These are phyloP conservation scores for Mellilla xanthometata DNA, from an alignment of 2,888 invertebrate genomes.

Conservation along the genomic window DNA sequence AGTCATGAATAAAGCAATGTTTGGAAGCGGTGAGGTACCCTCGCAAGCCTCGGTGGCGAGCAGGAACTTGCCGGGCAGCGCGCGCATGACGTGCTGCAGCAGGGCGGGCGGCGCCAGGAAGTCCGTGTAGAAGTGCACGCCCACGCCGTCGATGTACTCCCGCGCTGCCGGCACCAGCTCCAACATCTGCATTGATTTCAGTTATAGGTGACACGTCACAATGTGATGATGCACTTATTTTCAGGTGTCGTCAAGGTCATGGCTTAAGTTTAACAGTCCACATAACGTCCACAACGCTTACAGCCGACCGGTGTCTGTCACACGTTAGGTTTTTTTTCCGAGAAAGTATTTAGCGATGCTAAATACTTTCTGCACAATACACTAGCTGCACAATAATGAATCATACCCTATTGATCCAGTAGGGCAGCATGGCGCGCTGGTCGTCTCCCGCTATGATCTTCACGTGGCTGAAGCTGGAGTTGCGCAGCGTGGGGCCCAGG, in stretches of 20 bases:
- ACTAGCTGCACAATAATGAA: too few relatives aligned
- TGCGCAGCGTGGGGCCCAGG: slow-evolving; percentile 88
- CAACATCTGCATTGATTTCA: slow-evolving; percentile 66
- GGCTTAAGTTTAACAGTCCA: too few relatives aligned
- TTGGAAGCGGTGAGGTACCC: slow-evolving; percentile 56
- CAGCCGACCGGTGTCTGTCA: too few relatives aligned
- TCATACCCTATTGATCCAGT: slow-evolving; percentile 84
- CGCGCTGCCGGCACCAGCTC: slow-evolving; percentile 59
- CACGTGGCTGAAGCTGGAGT: slow-evolving; percentile 79
- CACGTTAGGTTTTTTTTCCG: too few relatives aligned
- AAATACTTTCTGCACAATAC: too few relatives aligned
- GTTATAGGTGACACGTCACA: too few relatives aligned
- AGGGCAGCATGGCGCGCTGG: slow-evolving; percentile 85
- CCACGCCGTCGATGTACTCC: slow-evolving; percentile 87
- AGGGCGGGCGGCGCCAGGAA: slow-evolving; percentile 73
- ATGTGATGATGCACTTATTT: too few relatives aligned
- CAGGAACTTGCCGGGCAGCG: slow-evolving; percentile 86
- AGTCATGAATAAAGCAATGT: too few relatives aligned
- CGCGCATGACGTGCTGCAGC: slow-evolving; percentile 79
- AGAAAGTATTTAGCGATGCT: too few relatives aligned
- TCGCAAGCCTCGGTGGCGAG: slow-evolving; percentile 91
- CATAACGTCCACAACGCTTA: too few relatives aligned
- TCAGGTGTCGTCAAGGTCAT: too few relatives aligned
- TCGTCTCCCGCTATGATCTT: slow-evolving; percentile 91
- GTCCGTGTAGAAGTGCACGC: slow-evolving; percentile 92